Evolutionary conservation across 2,888 invertebrate genomes (phyloP), one percentile per base, ranked within the genome.

Genomic region (Drosophila falleni): DNA sequence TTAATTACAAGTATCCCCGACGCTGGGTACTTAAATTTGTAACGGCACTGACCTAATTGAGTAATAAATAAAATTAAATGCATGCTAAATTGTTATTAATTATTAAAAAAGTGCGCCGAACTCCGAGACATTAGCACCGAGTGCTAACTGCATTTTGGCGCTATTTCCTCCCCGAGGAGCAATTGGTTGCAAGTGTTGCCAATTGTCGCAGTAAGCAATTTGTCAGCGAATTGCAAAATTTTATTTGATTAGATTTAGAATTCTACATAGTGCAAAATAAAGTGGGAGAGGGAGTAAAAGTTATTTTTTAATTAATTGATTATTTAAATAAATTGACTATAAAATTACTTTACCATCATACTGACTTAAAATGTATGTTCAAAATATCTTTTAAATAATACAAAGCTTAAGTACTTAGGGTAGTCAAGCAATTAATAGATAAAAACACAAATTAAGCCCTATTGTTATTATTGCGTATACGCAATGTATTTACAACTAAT

Each of bases 61-160:
- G 87, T 78, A 81, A 87, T 87, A 88, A 89, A 88, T 83, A 82
- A 88, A 81, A 89, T 76, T 71, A 87, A 85, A 80, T 89, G 74
- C 75, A 78, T 74, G 80, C 80, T 82, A 87, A 88, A 87, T 89
- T 81, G 74, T 80, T 81, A 86, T 87, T 84, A 84, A 85, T 89
- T 87, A 87, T 87, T 67, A 58, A 64, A 71, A 73, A 71, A 44
- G 44, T 73, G 74, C 66, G 67, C 31, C 31, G 19, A 51, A 29
- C 15, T 15, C 49, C 42, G 41, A 49, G 42, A 39, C 26, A 63
- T 54, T 54, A 46, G 37, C 29, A 26, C n/a, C 39, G 19, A 35
- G 33, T 46, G 44, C 44, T 53, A 58, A 76, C n/a, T 63, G 66
- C 72, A 75, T 44, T 50, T 55, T 51, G 35, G 23, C 9, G 65